Evolutionary conservation across 2,888 invertebrate genomes (phyloP).

Genomic region (Athalia rosae): DNA sequence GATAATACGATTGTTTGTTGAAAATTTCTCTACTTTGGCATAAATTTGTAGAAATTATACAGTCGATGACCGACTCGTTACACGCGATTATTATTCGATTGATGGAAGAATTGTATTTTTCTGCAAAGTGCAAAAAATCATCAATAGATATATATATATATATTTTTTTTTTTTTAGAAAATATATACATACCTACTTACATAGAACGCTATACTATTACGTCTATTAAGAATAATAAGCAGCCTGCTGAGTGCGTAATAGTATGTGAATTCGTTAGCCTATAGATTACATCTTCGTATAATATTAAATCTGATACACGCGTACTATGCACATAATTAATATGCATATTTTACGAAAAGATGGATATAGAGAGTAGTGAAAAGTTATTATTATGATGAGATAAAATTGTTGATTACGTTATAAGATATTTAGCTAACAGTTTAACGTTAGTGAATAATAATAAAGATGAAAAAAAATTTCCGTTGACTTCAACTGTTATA

Average conservation of each 20-base stretch:
- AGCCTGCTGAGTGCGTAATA: constrained; percentile 34
- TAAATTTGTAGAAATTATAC: not conserved
- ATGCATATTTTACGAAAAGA: not conserved
- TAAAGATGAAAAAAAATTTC: not conserved
- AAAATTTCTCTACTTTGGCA: not conserved
- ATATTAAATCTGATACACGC: not conserved
- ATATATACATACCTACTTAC: not conserved
- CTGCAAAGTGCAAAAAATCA: not conserved
- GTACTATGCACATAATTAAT: too few species aligned
- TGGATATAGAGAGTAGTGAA: not conserved
- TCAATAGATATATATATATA: not conserved
- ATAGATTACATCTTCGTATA: constrained; percentile 15
- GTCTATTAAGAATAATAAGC: constrained; percentile 2
- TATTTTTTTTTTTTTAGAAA: not conserved
- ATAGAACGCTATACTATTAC: not conserved
- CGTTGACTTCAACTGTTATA: constrained; percentile 22
- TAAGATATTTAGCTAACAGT: constrained; percentile 14
- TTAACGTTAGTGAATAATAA: not conserved
- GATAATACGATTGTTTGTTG: constrained; percentile 2
- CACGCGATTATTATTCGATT: constrained; percentile 1
- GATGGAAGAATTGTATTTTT: constrained; percentile 29
- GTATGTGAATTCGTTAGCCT: constrained; percentile 5
- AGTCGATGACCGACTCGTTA: not conserved
- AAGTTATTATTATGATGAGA: not conserved
- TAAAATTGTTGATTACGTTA: constrained; percentile 30